Conservation (phyloP, 2,113 vertebrate genomes). For the Burhinus bistriatus region DNA sequence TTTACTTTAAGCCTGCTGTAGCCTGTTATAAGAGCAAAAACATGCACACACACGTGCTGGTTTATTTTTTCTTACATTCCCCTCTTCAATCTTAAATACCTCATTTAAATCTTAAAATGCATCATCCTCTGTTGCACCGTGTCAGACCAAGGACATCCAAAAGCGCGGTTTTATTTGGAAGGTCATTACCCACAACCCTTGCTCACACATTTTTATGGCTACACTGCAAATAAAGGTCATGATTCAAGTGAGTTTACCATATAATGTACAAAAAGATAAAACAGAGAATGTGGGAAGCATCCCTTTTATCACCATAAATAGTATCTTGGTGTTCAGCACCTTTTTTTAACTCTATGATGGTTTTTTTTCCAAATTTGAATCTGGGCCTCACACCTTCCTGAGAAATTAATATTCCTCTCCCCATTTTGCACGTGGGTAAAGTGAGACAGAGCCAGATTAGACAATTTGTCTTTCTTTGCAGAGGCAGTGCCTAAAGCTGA, state of each 20-base stretch:
- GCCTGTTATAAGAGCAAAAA: background rate
- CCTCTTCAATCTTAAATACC: background rate
- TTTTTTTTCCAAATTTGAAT: background rate
- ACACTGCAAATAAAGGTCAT: background rate
- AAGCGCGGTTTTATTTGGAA: accelerated
- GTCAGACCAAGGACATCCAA: background rate
- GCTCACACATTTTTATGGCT: background rate
- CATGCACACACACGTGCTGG: accelerated
- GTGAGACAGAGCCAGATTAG: background rate
- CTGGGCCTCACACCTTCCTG: background rate
- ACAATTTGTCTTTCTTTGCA: background rate
- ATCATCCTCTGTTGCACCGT: background rate
- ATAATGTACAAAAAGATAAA: background rate
- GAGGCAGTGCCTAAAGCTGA: background rate
- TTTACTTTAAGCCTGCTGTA: background rate
- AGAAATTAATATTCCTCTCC: background rate
- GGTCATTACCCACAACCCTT: background rate
- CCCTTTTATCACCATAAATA: background rate
- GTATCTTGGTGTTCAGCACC: background rate
- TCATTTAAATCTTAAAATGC: background rate
- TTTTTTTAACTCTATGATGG: background rate
- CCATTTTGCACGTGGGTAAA: background rate
- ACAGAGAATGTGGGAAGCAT: background rate
- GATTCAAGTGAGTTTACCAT: background rate
- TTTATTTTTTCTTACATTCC: accelerated